phyloP scores from a whole-genome alignment of 2,888 invertebrate species.

The Noctua pronuba region DNA sequence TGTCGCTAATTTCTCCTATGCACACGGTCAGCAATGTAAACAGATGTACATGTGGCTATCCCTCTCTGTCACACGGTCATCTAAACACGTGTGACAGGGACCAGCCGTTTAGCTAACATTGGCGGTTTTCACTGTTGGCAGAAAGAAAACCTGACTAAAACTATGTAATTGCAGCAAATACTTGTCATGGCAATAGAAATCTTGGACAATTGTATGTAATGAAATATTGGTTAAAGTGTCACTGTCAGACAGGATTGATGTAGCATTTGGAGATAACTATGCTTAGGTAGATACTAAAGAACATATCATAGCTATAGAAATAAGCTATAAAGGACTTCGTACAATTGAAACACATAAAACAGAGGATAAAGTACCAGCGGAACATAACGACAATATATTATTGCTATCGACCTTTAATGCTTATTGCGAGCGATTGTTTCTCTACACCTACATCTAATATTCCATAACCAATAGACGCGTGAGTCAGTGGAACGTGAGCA shows the following conservation, averaged over 20 bases:
- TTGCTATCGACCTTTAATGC: slow-evolving; percentile 48
- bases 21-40: slow-evolving; percentile 65
- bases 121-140: slow-evolving; percentile 58
- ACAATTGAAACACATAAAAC: slow-evolving; percentile 33
- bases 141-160: slow-evolving; percentile 62
- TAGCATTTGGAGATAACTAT: slow-evolving; percentile 10
- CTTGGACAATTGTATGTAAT: slow-evolving; percentile 36
- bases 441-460: slow-evolving; percentile 58
- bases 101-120: slow-evolving; percentile 50
- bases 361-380: slow-evolving; percentile 30
- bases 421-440: slow-evolving; percentile 48
- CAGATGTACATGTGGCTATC: slow-evolving; percentile 58
- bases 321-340: slow-evolving; percentile 11
- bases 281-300: background rate
- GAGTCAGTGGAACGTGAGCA: slow-evolving; percentile 67
- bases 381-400: slow-evolving; percentile 37
- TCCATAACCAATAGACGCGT: slow-evolving; percentile 50
- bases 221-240: slow-evolving; percentile 28
- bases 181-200: slow-evolving; percentile 61
- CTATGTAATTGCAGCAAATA: slow-evolving; percentile 63
- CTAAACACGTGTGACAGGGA: slow-evolving; percentile 44
- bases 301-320: background rate
- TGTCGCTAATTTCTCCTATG: slow-evolving; percentile 68
- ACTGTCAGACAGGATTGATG: background rate
- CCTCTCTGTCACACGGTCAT: slow-evolving; percentile 54